A percentile compares a stretch with the other conserved stretches of the same genome.
Evolutionary conservation across 2,888 invertebrate species (phyloP).

Genomic region (Dicycla oo): DNA sequence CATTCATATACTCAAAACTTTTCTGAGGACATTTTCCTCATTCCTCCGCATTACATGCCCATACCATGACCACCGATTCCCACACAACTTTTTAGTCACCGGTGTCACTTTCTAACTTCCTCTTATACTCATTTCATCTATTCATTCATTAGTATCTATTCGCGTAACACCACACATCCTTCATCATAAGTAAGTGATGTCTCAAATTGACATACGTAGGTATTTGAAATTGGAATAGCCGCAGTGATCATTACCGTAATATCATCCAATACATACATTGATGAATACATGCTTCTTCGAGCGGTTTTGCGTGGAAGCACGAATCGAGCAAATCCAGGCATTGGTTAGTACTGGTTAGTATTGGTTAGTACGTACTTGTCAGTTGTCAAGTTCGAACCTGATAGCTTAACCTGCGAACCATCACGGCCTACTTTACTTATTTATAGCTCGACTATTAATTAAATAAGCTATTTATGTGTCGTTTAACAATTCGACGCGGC

Average conservation of each 20-base stretch:
- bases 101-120: too few species aligned
- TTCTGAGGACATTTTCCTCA: too few species aligned
- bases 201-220: neutral
- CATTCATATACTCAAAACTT: too few species aligned
- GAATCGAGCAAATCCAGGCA: neutral
- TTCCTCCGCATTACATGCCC: too few species aligned
- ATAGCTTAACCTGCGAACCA: constrained; percentile 13
- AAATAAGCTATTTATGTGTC: constrained; percentile 28
- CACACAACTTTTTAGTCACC: too few species aligned
- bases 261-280: neutral
- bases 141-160: too few species aligned
- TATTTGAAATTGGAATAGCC: neutral
- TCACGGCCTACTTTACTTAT: constrained; percentile 11
- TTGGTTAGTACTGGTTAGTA: neutral
- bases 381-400: neutral
- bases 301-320: neutral
- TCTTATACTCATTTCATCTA: too few species aligned
- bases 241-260: neutral
- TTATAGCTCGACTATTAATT: constrained; percentile 27
- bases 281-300: neutral
- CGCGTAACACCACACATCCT: too few species aligned
- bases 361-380: neutral
- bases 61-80: too few species aligned
- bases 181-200: neutral
- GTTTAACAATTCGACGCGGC: constrained; percentile 41